Evolutionary conservation across 2,888 invertebrate species (phyloP).

Genomic region (Yponomeuta cagnagella): DNA sequence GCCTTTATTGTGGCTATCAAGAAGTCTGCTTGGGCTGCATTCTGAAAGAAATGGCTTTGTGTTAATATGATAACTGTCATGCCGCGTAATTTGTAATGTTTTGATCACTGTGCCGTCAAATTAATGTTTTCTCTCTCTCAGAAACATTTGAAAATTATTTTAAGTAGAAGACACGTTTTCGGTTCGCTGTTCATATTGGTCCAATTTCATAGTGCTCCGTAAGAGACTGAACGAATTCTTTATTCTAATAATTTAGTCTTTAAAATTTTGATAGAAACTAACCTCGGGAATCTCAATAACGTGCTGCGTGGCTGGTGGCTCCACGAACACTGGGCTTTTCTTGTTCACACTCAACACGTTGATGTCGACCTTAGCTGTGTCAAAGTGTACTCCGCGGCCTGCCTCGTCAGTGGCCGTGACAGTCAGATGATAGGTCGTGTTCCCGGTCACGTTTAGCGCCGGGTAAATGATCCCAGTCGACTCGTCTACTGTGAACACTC

Average conservation of each 20-base stretch:
- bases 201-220: no score
- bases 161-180: no score
- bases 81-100: no score
- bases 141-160: no score
- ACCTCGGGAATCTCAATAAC: conserved; percentile 88
- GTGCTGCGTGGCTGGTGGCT: conserved; percentile 81
- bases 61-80: no score
- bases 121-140: no score
- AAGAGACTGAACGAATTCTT: no score
- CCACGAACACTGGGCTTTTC: conserved; percentile 86
- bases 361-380: conserved; percentile 83
- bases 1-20: conserved; percentile 89
- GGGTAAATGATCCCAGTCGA: conserved; percentile 89
- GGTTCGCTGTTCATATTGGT: no score
- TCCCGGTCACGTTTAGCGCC: conserved; percentile 80
- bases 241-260: no score
- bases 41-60: conserved; percentile 48
- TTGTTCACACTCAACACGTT: conserved; percentile 87
- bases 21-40: conserved; percentile 83
- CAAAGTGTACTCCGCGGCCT: conserved; percentile 79
- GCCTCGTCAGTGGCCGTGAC: conserved; percentile 87
- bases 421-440: conserved; percentile 68
- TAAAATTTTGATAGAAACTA: no score
- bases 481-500: conserved; percentile 84
- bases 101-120: no score